Conservation (phyloP, 2,888 invertebrate genomes). For the Limnephilus rhombicus region DNA sequence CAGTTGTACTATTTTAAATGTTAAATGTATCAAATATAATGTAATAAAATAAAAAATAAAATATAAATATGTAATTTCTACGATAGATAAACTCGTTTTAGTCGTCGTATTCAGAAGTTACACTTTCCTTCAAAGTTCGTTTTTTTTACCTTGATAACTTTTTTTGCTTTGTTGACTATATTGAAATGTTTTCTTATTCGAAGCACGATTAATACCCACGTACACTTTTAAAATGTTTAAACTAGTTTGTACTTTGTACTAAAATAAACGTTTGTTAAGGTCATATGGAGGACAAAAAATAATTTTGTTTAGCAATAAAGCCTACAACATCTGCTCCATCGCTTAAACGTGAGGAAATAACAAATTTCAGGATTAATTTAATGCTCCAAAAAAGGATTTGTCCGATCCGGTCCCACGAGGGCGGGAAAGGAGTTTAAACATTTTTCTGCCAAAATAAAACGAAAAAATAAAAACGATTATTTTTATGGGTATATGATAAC, state of each 20-base stretch:
- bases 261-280: not conserved
- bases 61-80: no score
- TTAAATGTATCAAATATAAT: no score
- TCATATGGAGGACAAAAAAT: not conserved
- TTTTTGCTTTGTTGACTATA: no score
- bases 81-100: no score
- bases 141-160: no score
- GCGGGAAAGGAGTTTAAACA: not conserved
- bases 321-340: not conserved
- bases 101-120: no score
- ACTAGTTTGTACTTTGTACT: no score
- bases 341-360: constrained; percentile 3
- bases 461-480: not conserved
- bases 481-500: not conserved
- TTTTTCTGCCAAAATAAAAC: not conserved
- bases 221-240: no score
- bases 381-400: not conserved
- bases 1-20: no score
- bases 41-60: no score
- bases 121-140: no score
- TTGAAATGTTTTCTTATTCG: not conserved
- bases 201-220: not conserved
- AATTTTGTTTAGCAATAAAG: not conserved
- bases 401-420: not conserved
- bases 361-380: constrained; percentile 9